Conservation (phyloP, 2,113 vertebrate genomes). For the Coryphaenoides rupestris region DNA sequence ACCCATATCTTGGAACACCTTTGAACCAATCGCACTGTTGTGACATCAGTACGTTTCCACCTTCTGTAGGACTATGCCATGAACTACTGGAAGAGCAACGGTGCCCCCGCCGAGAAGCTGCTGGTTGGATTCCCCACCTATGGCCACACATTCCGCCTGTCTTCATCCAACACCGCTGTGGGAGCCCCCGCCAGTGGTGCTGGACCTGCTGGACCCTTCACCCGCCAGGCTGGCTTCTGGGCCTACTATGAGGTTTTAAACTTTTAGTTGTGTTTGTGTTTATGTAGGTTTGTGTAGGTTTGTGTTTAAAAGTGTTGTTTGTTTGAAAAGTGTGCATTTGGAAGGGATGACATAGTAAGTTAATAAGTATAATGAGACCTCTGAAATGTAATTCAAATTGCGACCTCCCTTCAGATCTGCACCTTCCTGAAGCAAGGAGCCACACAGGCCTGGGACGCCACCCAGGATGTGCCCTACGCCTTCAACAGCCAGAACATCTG, state of each 20-base stretch:
- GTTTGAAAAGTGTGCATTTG: not conserved
- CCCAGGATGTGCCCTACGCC: conserved; percentile 65
- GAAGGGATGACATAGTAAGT: too few relatives aligned
- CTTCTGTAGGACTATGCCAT: conserved; percentile 71
- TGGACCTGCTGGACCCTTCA: conserved; percentile 75
- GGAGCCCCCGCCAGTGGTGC: conserved; percentile 70
- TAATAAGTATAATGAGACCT: too few relatives aligned
- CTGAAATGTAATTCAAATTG: not conserved
- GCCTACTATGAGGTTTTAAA: conserved; percentile 77
- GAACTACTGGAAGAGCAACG: conserved; percentile 78
- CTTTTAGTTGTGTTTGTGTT: not conserved
- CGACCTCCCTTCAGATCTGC: conserved; percentile 56
- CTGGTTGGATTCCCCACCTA: conserved; percentile 81
- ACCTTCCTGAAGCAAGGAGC: conserved; percentile 67
- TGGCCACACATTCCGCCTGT: conserved; percentile 70
- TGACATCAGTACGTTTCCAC: not conserved
- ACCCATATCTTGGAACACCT: not conserved
- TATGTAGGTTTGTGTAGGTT: too few relatives aligned
- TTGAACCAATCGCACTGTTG: not conserved
- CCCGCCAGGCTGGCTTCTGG: conserved; percentile 66
- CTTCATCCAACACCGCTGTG: conserved; percentile 60
- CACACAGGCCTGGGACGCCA: conserved; percentile 59
- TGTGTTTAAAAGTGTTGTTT: too few relatives aligned
- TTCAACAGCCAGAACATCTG: conserved; percentile 65
- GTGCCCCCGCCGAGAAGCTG: conserved; percentile 77